phyloP scores from a whole-genome alignment of 2,113 vertebrate genomes.

The Promerops cafer region DNA sequence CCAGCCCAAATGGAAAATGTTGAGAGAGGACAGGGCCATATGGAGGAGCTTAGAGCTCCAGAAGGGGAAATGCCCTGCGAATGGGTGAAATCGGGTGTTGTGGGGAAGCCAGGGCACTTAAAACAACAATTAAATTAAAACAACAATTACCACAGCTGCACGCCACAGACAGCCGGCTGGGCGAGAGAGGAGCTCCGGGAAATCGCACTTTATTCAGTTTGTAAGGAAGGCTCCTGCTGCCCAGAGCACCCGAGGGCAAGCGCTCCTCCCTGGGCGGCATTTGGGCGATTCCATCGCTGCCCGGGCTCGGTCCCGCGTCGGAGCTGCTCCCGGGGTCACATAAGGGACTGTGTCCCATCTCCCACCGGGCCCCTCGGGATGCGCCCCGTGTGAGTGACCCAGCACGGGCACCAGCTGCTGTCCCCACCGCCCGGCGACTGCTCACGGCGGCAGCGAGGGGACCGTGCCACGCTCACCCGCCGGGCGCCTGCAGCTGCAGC shows the following conservation, averaged over 20 bases:
- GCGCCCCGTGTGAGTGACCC: neutral
- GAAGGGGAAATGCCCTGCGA: constrained; percentile 35
- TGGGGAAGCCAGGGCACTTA: neutral
- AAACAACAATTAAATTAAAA: neutral
- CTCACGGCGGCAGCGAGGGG: neutral
- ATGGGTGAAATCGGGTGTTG: constrained; percentile 56
- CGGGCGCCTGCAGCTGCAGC: neutral
- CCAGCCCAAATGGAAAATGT: constrained; percentile 49
- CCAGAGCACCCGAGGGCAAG: neutral
- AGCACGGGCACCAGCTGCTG: neutral
- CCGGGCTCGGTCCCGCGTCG: rapidly evolving
- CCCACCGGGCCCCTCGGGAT: too few relatives aligned
- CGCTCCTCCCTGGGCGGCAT: neutral
- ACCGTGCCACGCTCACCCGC: neutral
- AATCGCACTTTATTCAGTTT: neutral
- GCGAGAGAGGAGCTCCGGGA: neutral
- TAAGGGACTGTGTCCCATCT: neutral
- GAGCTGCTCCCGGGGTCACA: neutral
- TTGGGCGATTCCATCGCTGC: rapidly evolving
- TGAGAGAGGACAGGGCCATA: constrained; percentile 73
- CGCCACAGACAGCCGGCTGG: constrained; percentile 23
- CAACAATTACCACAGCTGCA: constrained; percentile 3
- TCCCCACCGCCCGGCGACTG: neutral
- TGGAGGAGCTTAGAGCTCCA: constrained; percentile 69
- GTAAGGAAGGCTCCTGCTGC: neutral